phyloP scores from a whole-genome alignment of 37 sponge, comb jelly and placozoan genomes.

The Eunapius fragilis region DNA sequence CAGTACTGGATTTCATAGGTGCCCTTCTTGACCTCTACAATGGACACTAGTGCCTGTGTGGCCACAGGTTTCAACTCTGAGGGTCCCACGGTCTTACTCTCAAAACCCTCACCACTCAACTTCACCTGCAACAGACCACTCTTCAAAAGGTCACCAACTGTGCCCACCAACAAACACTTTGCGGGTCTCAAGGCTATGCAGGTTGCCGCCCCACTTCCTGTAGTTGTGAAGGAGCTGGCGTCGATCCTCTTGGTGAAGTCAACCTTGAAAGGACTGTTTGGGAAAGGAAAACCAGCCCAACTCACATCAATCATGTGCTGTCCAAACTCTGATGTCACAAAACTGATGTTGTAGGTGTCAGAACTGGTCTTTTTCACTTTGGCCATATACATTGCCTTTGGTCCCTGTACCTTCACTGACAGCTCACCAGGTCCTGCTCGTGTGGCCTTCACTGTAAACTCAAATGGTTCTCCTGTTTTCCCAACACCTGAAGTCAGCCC shows the following conservation, averaged over 20 bases:
- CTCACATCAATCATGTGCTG: conserved; percentile 68
- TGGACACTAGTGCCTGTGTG: conserved; percentile 15
- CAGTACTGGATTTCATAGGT: conserved; percentile 66
- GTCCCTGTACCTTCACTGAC: conserved; percentile 59
- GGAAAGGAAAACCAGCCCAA: conserved; percentile 73
- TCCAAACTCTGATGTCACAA: conserved; percentile 75
- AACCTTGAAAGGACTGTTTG: conserved; percentile 74
- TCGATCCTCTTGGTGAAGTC: conserved; percentile 43
- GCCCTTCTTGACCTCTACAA: conserved; percentile 64
- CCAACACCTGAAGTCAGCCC: conserved; percentile 53
- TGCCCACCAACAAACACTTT: conserved; percentile 31
- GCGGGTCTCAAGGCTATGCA: conserved; percentile 34
- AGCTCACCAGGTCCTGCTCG: conserved; percentile 78
- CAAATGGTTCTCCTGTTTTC: conserved; percentile 42
- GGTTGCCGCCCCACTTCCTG: conserved; percentile 59
- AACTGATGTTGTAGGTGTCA: conserved; percentile 56
- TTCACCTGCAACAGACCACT: conserved; percentile 30
- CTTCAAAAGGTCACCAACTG: conserved; percentile 46
- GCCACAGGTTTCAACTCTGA: conserved; percentile 15
- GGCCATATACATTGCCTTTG: conserved; percentile 41
- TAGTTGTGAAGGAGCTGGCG: conserved; percentile 32
- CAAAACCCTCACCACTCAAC: neutral
- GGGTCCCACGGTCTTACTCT: conserved; percentile 6
- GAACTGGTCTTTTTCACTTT: conserved; percentile 49
- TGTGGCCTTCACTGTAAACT: conserved; percentile 63